These are phyloP conservation scores for Calliphora vicina DNA, from an alignment of 1,140 invertebrate genomes.

Conservation along the genomic window DNA sequence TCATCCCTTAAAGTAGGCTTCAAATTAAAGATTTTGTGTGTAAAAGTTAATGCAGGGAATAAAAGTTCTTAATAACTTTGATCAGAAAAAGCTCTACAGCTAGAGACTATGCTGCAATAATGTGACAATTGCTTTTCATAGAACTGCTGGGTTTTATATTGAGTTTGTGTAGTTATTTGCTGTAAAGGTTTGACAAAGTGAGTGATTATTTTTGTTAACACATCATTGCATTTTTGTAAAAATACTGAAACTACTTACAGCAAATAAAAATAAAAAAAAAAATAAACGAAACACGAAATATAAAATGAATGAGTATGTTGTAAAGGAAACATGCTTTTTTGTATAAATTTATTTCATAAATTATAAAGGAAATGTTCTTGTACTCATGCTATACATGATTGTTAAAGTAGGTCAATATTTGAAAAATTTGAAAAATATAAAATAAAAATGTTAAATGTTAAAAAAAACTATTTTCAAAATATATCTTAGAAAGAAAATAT, in stretches of 20 bases:
- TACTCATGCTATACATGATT: background rate
- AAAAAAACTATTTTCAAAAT: background rate
- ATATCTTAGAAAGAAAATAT: background rate
- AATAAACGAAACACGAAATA: background rate
- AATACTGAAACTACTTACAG: slow-evolving; percentile 36
- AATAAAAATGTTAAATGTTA: no score
- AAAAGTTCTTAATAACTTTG: no score
- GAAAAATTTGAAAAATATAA: background rate
- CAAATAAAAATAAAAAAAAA: slow-evolving; percentile 40
- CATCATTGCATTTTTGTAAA: slow-evolving; percentile 31
- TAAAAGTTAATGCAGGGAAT: no score
- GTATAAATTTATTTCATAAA: background rate
- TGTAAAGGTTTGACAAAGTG: slow-evolving; percentile 24
- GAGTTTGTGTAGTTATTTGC: background rate
- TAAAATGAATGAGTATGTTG: background rate
- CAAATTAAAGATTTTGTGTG: no score
- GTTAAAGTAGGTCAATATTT: background rate
- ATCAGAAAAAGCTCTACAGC: no score
- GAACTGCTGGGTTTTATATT: background rate
- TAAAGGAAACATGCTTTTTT: background rate
- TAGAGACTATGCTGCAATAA: no score
- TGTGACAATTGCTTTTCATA: no score
- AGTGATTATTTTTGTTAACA: slow-evolving; percentile 34
- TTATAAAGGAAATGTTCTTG: background rate
- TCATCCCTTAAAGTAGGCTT: no score